phyloP scores from a whole-genome alignment of 2,888 invertebrate genomes.

The Drosophila paracracens region DNA sequence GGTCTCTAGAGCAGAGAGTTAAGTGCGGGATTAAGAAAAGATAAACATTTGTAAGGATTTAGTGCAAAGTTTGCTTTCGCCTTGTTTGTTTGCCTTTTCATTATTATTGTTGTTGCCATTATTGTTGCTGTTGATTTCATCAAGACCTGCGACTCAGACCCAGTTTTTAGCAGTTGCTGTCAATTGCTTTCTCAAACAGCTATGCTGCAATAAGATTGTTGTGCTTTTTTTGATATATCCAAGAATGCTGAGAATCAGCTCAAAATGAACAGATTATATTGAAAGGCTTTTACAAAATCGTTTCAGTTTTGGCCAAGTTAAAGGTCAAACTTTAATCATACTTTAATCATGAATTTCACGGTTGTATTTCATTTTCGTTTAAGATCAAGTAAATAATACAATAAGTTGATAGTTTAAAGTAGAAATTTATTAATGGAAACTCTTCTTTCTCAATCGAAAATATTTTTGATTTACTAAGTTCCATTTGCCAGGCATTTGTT shows the following conservation, averaged over 20 bases:
- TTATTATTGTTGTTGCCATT: slow-evolving; percentile 62
- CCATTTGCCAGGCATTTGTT: not conserved
- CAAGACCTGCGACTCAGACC: slow-evolving; percentile 2
- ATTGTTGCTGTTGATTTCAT: slow-evolving; percentile 36
- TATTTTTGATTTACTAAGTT: not conserved
- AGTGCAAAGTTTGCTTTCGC: slow-evolving; percentile 77
- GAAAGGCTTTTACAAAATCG: not conserved
- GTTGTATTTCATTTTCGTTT: too few relatives aligned
- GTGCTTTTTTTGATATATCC: not conserved
- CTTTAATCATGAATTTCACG: not conserved
- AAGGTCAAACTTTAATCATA: not conserved
- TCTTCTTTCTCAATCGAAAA: not conserved
- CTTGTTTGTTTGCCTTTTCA: slow-evolving; percentile 71
- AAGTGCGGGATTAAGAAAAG: slow-evolving; percentile 84
- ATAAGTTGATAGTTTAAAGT: not conserved
- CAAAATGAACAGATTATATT: not conserved
- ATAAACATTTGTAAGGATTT: slow-evolving; percentile 85
- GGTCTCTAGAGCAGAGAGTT: slow-evolving; percentile 70
- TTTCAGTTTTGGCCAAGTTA: not conserved
- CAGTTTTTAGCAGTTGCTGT: slow-evolving; percentile 35
- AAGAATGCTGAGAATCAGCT: not conserved
- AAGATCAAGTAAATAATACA: too few relatives aligned
- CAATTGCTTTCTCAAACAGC: slow-evolving; percentile 36
- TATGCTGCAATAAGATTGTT: slow-evolving; percentile 13
- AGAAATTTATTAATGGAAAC: not conserved